phyloP scores from a whole-genome alignment of 1,140 invertebrate genomes.

The Eriocheir sinensis region DNA sequence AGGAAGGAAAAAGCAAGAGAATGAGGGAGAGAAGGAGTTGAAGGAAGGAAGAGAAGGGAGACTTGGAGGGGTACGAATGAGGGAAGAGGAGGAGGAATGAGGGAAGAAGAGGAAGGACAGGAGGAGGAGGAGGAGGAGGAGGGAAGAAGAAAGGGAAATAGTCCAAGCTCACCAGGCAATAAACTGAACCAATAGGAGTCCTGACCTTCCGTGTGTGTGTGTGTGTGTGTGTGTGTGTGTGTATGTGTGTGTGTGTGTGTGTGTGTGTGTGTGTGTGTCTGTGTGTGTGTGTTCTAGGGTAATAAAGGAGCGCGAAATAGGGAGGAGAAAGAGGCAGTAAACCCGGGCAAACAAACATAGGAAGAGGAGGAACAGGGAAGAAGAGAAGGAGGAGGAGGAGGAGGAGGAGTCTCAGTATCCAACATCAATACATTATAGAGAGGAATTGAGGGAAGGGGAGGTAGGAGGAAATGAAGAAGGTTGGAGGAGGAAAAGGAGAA shows the following conservation, averaged over 20 bases:
- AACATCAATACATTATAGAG: neutral
- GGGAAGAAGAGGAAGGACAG: too few species aligned
- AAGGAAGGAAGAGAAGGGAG: neutral
- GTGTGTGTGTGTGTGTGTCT: conserved; percentile 13
- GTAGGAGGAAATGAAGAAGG: neutral
- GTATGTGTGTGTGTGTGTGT: neutral
- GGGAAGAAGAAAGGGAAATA: too few species aligned
- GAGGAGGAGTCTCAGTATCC: neutral
- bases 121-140: neutral
- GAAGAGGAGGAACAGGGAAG: neutral
- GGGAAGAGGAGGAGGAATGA: neutral
- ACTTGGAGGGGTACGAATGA: too few species aligned
- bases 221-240: neutral
- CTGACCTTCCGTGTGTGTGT: conserved; percentile 5
- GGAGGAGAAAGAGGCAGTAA: neutral
- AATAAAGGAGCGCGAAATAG: neutral
- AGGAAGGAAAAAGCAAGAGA: neutral
- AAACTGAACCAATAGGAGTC: neutral
- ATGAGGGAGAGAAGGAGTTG: neutral
- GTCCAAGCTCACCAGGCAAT: neutral
- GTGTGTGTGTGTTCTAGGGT: neutral
- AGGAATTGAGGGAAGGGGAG: neutral
- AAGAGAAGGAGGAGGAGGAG: neutral
- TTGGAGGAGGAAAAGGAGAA: neutral
- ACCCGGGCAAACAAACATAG: neutral